Percentiles rank a stretch among this genome's conserved stretches.
These are phyloP conservation scores for Crossaster papposus DNA, from an alignment of 53 echinoderm and acorn worm species.

Conservation along the genomic window DNA sequence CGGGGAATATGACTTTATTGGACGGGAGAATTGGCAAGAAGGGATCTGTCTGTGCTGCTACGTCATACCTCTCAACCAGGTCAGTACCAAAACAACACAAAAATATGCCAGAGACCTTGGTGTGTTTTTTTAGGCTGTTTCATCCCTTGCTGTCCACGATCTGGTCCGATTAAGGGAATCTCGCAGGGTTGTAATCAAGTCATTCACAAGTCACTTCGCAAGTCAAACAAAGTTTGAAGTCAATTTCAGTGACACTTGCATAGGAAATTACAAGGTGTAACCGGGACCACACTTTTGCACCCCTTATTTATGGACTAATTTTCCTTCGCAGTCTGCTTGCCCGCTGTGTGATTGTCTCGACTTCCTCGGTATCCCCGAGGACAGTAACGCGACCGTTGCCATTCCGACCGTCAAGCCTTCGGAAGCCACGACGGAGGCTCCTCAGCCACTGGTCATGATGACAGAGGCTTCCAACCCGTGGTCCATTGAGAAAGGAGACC, in stretches of 20 bases:
- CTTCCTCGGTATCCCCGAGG: not conserved
- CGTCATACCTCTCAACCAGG: slow-evolving; percentile 36
- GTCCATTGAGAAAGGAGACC: slow-evolving; percentile 14
- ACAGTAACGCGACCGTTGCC: not conserved
- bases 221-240: no score
- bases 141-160: no score
- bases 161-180: no score
- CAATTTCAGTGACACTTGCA: no score
- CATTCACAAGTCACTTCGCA: no score
- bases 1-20: slow-evolving; percentile 49
- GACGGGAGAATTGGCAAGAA: slow-evolving; percentile 26
- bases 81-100: not conserved
- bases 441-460: slow-evolving; percentile 9
- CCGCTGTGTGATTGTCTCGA: slow-evolving; percentile 30
- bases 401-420: not conserved
- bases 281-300: no score
- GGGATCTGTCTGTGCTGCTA: slow-evolving; percentile 62
- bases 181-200: no score
- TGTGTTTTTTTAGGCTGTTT: no score
- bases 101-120: not conserved
- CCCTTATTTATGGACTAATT: no score
- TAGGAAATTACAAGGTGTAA: no score
- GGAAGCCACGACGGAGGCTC: not conserved
- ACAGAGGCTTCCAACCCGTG: not conserved
- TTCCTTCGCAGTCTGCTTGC: not conserved